Base-by-base conservation (phyloP, 2,113 vertebrate species). In the Myotis davidii region DNA sequence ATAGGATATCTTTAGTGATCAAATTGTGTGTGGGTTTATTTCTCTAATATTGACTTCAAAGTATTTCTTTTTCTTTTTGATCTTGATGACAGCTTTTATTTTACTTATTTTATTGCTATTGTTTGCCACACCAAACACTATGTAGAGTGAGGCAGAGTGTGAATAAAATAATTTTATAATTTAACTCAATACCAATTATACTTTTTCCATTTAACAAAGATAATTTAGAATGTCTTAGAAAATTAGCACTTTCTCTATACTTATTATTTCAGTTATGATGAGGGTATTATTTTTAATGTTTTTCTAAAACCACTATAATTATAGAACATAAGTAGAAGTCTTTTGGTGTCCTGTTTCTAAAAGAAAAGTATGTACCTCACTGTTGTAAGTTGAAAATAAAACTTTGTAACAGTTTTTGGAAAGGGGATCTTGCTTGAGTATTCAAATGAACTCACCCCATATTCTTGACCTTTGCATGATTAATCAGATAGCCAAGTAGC, bases 381-480 rank as follows among this genome's bases (percentile, higher is more conserved):
- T 83, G 29, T 93, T 87, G 92, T 59, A n/a, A 79, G 37, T 76
- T 93, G 77, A 95, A 96, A 83, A 56, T 93, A 79, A 76, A 93
- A 87, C 42, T 54, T n/a, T 54, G 16, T 90, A 86, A 83, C 37
- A 90, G 37, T 91, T 94, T 11, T 20, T 97, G 94, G 90, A 94
- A 93, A 95, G 91, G 64, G 9, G 67, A 81, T 93, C 78, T 91
- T 64, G 52, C 77, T 94, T 65, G 92, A 96, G 78, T 89, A 87
- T 86, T 84, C 70, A 91, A 27, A 94, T 94, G n/a, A 95, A 94
- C 70, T 94, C 88, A 92, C 78, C 64, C 95, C 92, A 67, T 83
- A 93, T 94, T 97, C 92, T 95, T 97, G 94, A 96, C 90, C 90
- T 95, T 94, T 86, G 52, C 88, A 64, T 96, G 88, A 92, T 91